Percentiles rank a stretch among this genome's conserved stretches.
Evolutionary conservation across 2,113 vertebrate species (phyloP).

Genomic region (Agapornis roseicollis): DNA sequence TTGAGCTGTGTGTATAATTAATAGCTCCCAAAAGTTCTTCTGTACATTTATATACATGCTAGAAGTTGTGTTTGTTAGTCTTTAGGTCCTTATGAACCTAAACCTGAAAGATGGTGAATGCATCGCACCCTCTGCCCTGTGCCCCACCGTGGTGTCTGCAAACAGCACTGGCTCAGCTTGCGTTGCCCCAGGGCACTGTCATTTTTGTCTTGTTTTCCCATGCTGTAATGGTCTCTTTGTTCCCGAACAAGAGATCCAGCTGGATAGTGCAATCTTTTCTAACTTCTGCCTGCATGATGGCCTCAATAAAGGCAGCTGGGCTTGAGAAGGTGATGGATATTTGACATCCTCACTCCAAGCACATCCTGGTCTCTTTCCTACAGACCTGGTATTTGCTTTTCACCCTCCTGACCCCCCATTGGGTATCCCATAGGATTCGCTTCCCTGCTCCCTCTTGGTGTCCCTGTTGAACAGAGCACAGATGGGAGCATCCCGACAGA

Average conservation of each 20-base stretch:
- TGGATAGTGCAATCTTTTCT: not conserved
- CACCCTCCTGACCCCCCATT: not conserved
- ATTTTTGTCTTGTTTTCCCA: not conserved
- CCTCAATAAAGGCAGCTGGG: accelerated
- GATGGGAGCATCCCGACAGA: not conserved
- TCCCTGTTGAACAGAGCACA: not conserved
- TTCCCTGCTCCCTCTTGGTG: accelerated
- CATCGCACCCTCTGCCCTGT: not conserved
- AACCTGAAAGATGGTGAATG: not conserved
- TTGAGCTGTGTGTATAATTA: not conserved
- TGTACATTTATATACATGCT: not conserved
- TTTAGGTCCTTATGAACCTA: not conserved
- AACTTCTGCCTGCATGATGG: not conserved
- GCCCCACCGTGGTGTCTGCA: not conserved
- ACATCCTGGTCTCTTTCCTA: not conserved
- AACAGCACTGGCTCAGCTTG: not conserved
- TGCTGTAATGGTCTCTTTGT: not conserved
- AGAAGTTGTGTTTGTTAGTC: not conserved
- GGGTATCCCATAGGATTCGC: not conserved
- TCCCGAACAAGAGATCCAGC: not conserved
- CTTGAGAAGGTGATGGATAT: not conserved
- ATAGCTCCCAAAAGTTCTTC: not conserved
- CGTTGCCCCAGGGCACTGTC: not conserved
- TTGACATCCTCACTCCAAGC: not conserved
- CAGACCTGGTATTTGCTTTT: accelerated